phyloP scores from a whole-genome alignment of 2,113 vertebrate species.

The Rhabdomys dilectus region DNA sequence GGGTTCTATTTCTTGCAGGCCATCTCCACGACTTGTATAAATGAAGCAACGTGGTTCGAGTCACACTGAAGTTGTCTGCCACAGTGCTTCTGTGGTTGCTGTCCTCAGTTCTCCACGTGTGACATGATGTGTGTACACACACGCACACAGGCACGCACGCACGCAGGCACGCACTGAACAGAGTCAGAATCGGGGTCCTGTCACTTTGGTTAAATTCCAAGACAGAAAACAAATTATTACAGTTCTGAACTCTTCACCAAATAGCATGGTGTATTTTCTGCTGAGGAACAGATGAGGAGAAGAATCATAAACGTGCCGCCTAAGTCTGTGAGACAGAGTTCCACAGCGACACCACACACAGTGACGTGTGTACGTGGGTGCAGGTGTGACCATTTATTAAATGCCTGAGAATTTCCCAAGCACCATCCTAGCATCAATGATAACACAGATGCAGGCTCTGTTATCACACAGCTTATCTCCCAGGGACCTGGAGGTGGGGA shows the following conservation, averaged over 20 bases:
- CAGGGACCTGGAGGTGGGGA: background rate
- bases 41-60: constrained; percentile 70
- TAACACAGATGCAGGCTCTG: background rate
- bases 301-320: background rate
- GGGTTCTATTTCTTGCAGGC: constrained; percentile 59
- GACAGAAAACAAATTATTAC: background rate
- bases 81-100: background rate
- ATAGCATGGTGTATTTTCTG: background rate
- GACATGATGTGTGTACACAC: background rate
- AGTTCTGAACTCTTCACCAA: background rate
- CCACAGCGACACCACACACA: background rate
- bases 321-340: background rate
- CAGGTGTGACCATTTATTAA: background rate
- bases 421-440: background rate
- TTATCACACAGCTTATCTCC: background rate
- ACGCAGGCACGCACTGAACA: background rate
- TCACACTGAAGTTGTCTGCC: background rate
- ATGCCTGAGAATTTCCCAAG: background rate
- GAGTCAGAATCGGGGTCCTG: background rate
- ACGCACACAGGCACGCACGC: background rate
- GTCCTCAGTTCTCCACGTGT: background rate
- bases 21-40: background rate
- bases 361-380: background rate
- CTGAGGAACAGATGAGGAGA: background rate
- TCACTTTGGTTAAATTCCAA: background rate